A percentile compares a stretch with the other conserved stretches of the same genome.
phyloP scores from a whole-genome alignment of 2,888 invertebrate species.

The Phoronis australis region DNA sequence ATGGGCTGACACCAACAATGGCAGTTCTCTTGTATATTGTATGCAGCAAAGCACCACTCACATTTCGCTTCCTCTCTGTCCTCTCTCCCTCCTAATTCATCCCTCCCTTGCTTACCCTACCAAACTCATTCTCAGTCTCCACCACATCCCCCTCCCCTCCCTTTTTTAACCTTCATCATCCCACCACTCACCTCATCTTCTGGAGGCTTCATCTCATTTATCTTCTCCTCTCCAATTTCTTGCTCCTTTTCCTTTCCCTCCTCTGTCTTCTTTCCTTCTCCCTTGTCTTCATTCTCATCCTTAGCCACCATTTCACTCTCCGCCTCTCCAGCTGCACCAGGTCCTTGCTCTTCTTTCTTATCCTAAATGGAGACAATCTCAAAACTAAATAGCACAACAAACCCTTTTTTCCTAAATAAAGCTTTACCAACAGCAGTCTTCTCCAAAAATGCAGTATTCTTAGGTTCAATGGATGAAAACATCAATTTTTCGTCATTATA shows the following conservation, averaged over 20 bases:
- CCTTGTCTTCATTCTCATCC: slow-evolving; percentile 56
- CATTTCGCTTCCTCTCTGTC: not conserved
- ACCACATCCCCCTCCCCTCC: slow-evolving; percentile 74
- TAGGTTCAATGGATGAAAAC: too few relatives aligned
- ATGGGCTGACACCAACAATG: not conserved
- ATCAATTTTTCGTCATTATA: too few relatives aligned
- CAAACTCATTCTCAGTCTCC: slow-evolving; percentile 29
- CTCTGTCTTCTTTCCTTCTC: slow-evolving; percentile 52
- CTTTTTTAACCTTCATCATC: slow-evolving; percentile 60
- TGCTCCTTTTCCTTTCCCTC: slow-evolving; percentile 36
- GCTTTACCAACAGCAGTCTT: too few relatives aligned
- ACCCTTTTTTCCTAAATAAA: too few relatives aligned
- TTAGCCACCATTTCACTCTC: slow-evolving; percentile 72
- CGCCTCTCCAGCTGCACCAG: slow-evolving; percentile 42
- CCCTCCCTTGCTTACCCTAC: not conserved
- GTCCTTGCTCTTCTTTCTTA: slow-evolving; percentile 53
- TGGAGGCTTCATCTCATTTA: slow-evolving; percentile 49
- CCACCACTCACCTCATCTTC: slow-evolving; percentile 57
- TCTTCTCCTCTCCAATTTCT: slow-evolving; percentile 54
- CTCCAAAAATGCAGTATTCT: too few relatives aligned
- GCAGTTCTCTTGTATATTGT: slow-evolving; percentile 4
- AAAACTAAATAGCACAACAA: too few relatives aligned
- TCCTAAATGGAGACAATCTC: slow-evolving; percentile 14
- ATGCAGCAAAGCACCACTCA: too few relatives aligned
- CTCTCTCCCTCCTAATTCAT: not conserved